A percentile compares a stretch with the other conserved stretches of the same genome.
These are phyloP conservation scores for Macrosteles quadrilineatus DNA, from an alignment of 1,140 invertebrate genomes.

Conservation along the genomic window DNA sequence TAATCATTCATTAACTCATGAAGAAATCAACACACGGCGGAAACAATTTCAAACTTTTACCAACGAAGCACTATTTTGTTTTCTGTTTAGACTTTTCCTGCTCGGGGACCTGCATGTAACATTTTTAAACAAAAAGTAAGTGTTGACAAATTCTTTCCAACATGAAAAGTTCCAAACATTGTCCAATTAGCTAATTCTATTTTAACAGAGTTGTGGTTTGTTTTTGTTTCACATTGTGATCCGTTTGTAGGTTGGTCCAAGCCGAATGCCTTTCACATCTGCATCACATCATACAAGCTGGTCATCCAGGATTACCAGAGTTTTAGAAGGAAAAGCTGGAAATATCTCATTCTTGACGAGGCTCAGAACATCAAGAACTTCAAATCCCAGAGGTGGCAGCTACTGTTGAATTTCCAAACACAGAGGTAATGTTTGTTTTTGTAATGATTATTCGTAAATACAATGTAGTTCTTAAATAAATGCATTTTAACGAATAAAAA, in stretches of 20 bases:
- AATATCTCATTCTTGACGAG: conserved; percentile 98
- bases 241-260: conserved; percentile 87
- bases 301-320: conserved; percentile 98
- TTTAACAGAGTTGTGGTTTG: too few relatives aligned
- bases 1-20: too few relatives aligned
- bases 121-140: too few relatives aligned
- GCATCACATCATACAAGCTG: conserved; percentile 99
- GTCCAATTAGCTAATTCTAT: too few relatives aligned
- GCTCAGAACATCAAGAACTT: conserved; percentile 99
- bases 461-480: background rate
- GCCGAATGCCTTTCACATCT: conserved; percentile 98
- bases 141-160: too few relatives aligned
- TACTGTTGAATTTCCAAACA: conserved; percentile 95
- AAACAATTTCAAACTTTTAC: too few relatives aligned
- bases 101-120: too few relatives aligned
- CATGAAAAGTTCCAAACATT: too few relatives aligned
- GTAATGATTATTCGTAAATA: conserved; percentile 17
- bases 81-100: too few relatives aligned
- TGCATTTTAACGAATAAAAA: background rate
- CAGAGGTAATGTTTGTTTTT: conserved; percentile 65
- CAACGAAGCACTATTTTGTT: too few relatives aligned
- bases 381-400: conserved; percentile 98
- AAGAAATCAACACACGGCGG: too few relatives aligned
- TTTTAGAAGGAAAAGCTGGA: conserved; percentile 98
- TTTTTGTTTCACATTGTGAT: too few relatives aligned